phyloP scores from a whole-genome alignment of 1,140 invertebrate species.

The Bombus polaris region DNA sequence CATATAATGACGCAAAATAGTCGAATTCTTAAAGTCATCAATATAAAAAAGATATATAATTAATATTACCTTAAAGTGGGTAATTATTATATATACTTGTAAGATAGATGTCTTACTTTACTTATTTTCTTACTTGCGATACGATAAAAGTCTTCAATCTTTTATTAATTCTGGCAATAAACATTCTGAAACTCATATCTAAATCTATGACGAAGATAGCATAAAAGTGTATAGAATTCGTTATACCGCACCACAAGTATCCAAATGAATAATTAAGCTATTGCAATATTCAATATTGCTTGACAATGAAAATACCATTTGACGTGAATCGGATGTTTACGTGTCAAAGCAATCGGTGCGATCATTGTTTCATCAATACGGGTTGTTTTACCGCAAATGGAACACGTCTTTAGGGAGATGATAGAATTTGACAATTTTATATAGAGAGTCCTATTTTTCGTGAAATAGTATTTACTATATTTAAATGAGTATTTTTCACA shows the following conservation, averaged over 20 bases:
- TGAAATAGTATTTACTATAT: constrained; percentile 74
- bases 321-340: neutral
- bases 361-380: constrained; percentile 25
- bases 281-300: neutral
- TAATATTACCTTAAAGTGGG: neutral
- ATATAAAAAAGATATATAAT: neutral
- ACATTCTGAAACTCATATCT: constrained; percentile 17
- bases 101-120: constrained; percentile 12
- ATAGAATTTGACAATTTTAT: constrained; percentile 73
- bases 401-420: constrained; percentile 59
- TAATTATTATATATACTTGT: neutral
- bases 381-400: constrained; percentile 51
- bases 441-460: constrained; percentile 80
- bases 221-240: constrained; percentile 30
- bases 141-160: constrained; percentile 45
- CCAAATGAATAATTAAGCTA: neutral
- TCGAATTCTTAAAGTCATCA: constrained; percentile 14
- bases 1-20: neutral
- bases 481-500: constrained; percentile 75
- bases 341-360: neutral
- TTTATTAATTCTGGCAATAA: constrained; percentile 49
- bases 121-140: constrained; percentile 42
- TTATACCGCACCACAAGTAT: neutral
- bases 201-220: constrained; percentile 17
- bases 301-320: neutral